phyloP scores from a whole-genome alignment of 2,888 invertebrate species.

The Campoplex capitator region DNA sequence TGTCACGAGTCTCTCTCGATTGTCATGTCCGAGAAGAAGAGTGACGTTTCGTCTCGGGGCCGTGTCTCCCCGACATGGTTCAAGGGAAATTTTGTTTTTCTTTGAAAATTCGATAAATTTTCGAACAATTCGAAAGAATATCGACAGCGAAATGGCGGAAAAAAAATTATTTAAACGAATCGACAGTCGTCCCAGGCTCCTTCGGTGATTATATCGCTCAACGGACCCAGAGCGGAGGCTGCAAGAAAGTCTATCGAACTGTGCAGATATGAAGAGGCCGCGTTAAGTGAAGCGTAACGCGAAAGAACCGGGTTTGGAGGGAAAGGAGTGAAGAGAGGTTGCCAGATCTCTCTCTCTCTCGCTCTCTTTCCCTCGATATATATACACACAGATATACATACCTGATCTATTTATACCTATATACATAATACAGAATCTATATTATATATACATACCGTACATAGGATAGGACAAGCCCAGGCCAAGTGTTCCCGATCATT shows the following conservation, averaged over 20 bases:
- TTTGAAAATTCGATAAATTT: not conserved
- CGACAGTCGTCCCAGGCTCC: not conserved
- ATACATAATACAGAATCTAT: constrained; percentile 10
- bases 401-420: constrained; percentile 14
- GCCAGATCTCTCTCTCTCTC: not conserved
- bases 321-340: constrained; percentile 48
- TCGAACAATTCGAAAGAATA: constrained; percentile 4
- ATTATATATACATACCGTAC: constrained; percentile 11
- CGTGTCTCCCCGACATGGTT: not conserved
- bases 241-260: constrained; percentile 63
- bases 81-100: not conserved
- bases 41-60: constrained; percentile 8
- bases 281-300: constrained; percentile 65
- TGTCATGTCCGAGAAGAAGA: constrained; percentile 32
- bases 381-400: not conserved
- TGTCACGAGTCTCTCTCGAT: constrained; percentile 21
- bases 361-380: not conserved
- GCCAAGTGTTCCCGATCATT: constrained; percentile 59
- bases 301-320: constrained; percentile 59
- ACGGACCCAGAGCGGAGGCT: constrained; percentile 30
- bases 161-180: constrained; percentile 30
- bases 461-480: constrained; percentile 54
- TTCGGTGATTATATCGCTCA: not conserved
- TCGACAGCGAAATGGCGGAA: not conserved
- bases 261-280: constrained; percentile 58